Evolutionary conservation across 2,888 invertebrate species (phyloP).

Genomic region (Seladonia tumulorum): DNA sequence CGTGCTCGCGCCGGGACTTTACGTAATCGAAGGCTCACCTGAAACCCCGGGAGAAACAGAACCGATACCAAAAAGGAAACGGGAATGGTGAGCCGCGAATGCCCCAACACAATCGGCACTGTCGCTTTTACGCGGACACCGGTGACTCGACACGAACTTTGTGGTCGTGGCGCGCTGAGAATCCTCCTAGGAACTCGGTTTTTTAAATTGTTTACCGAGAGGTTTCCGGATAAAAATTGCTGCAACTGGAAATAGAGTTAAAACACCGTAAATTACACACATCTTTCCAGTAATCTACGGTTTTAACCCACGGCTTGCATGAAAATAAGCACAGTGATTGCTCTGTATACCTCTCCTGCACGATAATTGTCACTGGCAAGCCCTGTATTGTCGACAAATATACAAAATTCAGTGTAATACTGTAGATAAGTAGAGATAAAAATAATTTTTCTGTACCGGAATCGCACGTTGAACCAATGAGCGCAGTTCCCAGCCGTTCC

Average conservation of each 20-base stretch:
- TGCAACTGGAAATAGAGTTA: neutral
- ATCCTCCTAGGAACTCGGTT: neutral
- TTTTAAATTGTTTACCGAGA: neutral
- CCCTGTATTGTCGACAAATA: no score
- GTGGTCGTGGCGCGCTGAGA: neutral
- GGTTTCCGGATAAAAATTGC: neutral
- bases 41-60: slow-evolving; percentile 30
- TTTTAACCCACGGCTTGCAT: no score
- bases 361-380: no score
- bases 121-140: neutral
- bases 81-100: slow-evolving; percentile 33
- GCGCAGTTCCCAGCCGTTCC: slow-evolving; percentile 11
- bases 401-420: no score
- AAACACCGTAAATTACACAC: neutral
- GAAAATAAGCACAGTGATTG: no score
- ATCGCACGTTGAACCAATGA: no score
- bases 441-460: no score
- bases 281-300: neutral
- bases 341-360: no score
- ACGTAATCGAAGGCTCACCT: slow-evolving; percentile 57
- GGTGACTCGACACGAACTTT: neutral
- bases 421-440: no score
- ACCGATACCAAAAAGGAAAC: slow-evolving; percentile 43
- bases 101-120: neutral
- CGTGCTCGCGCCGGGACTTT: slow-evolving; percentile 51